phyloP scores from a whole-genome alignment of 2,888 invertebrate species.

The Laothoe populi region DNA sequence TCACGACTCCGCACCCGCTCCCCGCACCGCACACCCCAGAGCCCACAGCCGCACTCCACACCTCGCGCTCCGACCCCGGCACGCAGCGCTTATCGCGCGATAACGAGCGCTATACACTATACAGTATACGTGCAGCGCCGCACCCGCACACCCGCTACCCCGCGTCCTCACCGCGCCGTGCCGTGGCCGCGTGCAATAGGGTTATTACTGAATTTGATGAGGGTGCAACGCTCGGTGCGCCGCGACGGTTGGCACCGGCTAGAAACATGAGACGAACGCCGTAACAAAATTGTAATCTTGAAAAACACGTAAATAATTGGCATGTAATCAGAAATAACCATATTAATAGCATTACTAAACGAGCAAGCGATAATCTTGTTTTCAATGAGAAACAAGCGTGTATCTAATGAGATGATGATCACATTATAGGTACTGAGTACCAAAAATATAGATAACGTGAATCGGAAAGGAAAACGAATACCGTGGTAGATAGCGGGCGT shows the following conservation, averaged over 20 bases:
- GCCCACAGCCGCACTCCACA: constrained; percentile 32
- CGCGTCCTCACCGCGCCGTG: constrained; percentile 46
- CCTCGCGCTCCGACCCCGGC: constrained; percentile 42
- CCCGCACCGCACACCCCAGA: constrained; percentile 49
- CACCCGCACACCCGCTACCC: constrained; percentile 48
- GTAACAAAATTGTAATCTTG: constrained; percentile 4
- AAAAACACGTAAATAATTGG: background rate
- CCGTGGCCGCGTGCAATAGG: constrained; percentile 48
- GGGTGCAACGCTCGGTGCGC: constrained; percentile 21
- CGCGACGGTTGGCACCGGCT: constrained; percentile 6
- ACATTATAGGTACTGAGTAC: constrained; percentile 1
- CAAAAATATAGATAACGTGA: background rate
- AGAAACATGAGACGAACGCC: background rate
- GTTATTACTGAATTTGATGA: constrained; percentile 33
- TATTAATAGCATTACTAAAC: background rate
- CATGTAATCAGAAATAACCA: background rate
- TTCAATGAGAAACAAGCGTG: background rate
- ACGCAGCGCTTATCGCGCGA: constrained; percentile 64
- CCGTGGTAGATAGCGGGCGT: constrained; percentile 12
- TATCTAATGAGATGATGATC: background rate
- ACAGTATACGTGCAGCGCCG: constrained; percentile 44
- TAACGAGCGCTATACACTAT: constrained; percentile 49
- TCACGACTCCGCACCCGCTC: constrained; percentile 46
- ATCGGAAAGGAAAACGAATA: constrained; percentile 3
- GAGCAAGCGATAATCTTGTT: background rate